Conservation (phyloP, 2,797 vertebrate genomes). For the Enteromius thamalakanensis region DNA sequence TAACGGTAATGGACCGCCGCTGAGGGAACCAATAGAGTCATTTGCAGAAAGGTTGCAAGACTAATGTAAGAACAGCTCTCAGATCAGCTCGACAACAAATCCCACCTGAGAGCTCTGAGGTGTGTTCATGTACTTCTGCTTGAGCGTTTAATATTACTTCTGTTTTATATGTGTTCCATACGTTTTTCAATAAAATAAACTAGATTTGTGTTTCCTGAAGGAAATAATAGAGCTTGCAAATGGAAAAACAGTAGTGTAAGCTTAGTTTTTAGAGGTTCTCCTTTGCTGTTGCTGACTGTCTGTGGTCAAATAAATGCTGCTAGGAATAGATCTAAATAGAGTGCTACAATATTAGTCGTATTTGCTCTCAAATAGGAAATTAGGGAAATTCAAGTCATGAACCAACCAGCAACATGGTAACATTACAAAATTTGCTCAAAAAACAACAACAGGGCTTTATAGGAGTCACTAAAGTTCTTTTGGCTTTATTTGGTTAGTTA, state of each 20-base stretch:
- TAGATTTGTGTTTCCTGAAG: conserved; percentile 9
- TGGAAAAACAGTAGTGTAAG: not conserved
- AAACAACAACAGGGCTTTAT: not conserved
- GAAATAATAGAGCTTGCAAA: conserved; percentile 14
- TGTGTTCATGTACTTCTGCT: not conserved
- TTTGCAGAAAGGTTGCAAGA: conserved; percentile 56
- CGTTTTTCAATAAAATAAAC: not conserved
- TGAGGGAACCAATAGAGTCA: conserved; percentile 60
- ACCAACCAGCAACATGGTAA: not conserved
- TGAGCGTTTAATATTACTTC: not conserved
- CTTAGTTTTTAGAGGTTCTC: not conserved
- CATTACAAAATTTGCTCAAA: not conserved
- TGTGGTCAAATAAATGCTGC: no score
- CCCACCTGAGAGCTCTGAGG: conserved; percentile 7
- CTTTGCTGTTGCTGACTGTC: not conserved
- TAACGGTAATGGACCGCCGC: conserved; percentile 65
- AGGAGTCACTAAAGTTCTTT: not conserved
- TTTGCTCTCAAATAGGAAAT: not conserved
- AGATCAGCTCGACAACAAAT: conserved; percentile 43
- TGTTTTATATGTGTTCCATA: not conserved
- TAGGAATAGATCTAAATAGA: not conserved
- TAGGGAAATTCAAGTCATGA: not conserved
- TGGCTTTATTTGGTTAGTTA: not conserved
- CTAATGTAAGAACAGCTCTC: conserved; percentile 56
- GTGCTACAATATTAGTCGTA: not conserved